phyloP scores from a whole-genome alignment of 2,113 vertebrate species.

The Gasterosteus aculeatus region DNA sequence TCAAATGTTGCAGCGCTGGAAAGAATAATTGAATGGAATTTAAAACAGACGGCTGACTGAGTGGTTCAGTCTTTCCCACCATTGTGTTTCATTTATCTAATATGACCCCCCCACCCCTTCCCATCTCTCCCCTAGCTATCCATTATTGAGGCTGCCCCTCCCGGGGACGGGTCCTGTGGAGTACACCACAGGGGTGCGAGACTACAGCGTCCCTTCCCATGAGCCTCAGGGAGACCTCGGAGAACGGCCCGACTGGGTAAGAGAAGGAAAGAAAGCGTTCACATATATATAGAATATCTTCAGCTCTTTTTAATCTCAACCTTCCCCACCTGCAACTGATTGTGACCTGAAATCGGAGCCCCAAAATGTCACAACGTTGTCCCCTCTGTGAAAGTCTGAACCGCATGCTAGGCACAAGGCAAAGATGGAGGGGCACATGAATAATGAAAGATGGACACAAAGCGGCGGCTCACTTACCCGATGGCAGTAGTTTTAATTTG shows the following conservation, averaged over 20 bases:
- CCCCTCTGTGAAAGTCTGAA: neutral
- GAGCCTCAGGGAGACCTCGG: constrained; percentile 76
- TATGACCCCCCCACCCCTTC: neutral
- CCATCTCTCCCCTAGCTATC: constrained; percentile 82
- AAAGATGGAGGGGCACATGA: constrained; percentile 15
- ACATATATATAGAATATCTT: neutral
- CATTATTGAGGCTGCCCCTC: constrained; percentile 92
- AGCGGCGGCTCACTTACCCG: neutral
- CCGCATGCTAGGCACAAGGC: neutral
- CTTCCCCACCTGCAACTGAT: neutral
- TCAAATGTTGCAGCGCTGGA: neutral
- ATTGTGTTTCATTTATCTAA: neutral
- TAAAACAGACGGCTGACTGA: neutral
- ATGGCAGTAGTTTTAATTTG: constrained; percentile 11
- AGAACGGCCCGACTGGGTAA: constrained; percentile 92
- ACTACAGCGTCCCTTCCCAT: constrained; percentile 84
- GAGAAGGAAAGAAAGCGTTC: constrained; percentile 21
- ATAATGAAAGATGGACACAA: neutral
- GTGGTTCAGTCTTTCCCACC: neutral
- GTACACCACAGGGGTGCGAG: constrained; percentile 91
- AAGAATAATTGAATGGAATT: neutral
- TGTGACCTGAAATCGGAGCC: neutral
- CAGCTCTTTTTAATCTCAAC: neutral
- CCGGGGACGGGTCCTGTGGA: constrained; percentile 95
- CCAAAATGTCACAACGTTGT: neutral